These are phyloP conservation scores for Coleophora flavipennella DNA, from an alignment of 2,888 invertebrate genomes.

Conservation along the genomic window DNA sequence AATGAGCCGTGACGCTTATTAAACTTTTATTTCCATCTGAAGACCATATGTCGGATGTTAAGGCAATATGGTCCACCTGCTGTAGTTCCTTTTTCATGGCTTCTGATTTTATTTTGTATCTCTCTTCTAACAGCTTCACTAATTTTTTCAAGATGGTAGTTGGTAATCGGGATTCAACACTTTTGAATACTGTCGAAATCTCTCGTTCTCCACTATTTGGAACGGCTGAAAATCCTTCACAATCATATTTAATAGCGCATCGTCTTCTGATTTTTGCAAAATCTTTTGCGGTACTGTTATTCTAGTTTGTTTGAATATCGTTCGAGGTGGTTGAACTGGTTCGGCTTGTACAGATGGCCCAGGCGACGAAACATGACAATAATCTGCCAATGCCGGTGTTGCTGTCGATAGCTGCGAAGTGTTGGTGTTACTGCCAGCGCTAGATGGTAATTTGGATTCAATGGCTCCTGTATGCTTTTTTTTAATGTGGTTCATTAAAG, in stretches of 20 bases:
- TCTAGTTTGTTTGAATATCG: too few species aligned
- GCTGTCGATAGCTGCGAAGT: too few species aligned
- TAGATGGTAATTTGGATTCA: too few species aligned
- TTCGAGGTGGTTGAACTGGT: too few species aligned
- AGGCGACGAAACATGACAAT: too few species aligned
- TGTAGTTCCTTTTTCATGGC: constrained; percentile 11
- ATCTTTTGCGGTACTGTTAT: too few species aligned
- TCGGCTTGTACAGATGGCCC: too few species aligned
- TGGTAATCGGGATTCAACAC: constrained; percentile 10
- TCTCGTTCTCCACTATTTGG: constrained; percentile 11
- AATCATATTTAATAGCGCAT: constrained; percentile 12
- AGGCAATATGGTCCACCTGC: constrained; percentile 8
- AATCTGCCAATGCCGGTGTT: too few species aligned
- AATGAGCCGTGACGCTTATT: constrained; percentile 13
- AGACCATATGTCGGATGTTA: constrained; percentile 15
- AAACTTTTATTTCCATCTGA: constrained; percentile 11
- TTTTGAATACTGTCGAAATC: constrained; percentile 9
- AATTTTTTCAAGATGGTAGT: constrained; percentile 8
- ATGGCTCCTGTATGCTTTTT: too few species aligned
- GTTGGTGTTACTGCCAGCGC: too few species aligned
- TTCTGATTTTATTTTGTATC: constrained; percentile 10
- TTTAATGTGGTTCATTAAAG: too few species aligned
- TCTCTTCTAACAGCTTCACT: constrained; percentile 4
- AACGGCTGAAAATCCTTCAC: constrained; percentile 12
- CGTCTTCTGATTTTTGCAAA: too few species aligned